Evolutionary conservation across 2,797 vertebrate genomes (phyloP).

Genomic region (Tragelaphus oryx): DNA sequence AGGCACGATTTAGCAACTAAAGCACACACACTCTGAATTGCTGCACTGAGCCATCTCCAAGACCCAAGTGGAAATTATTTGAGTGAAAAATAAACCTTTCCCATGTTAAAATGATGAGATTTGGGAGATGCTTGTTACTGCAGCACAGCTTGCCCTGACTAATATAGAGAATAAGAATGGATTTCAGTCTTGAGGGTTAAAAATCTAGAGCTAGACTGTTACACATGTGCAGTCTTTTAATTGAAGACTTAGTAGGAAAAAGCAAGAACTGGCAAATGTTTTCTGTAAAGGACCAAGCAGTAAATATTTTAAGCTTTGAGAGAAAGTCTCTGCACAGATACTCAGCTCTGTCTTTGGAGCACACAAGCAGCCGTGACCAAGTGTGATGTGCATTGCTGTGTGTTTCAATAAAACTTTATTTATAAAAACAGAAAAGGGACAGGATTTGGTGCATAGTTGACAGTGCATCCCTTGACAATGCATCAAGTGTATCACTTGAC

Average conservation of each 20-base stretch:
- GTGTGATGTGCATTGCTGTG: background rate
- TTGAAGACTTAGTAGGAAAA: background rate
- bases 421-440: background rate
- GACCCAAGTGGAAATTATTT: background rate
- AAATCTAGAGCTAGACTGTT: background rate
- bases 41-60: background rate
- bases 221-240: background rate
- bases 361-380: background rate
- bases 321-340: background rate
- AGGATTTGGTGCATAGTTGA: background rate
- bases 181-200: background rate
- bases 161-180: background rate
- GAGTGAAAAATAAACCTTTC: background rate
- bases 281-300: background rate
- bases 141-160: background rate
- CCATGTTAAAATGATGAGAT: background rate
- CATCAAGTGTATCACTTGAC: background rate
- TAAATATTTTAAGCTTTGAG: background rate
- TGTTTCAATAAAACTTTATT: background rate
- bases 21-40: background rate
- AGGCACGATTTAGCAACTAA: rapidly evolving
- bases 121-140: background rate
- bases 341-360: background rate
- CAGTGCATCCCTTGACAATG: too few species aligned
- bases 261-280: background rate